These are phyloP conservation scores for Falco punctatus DNA, from an alignment of 2,113 vertebrate genomes.

Conservation along the genomic window DNA sequence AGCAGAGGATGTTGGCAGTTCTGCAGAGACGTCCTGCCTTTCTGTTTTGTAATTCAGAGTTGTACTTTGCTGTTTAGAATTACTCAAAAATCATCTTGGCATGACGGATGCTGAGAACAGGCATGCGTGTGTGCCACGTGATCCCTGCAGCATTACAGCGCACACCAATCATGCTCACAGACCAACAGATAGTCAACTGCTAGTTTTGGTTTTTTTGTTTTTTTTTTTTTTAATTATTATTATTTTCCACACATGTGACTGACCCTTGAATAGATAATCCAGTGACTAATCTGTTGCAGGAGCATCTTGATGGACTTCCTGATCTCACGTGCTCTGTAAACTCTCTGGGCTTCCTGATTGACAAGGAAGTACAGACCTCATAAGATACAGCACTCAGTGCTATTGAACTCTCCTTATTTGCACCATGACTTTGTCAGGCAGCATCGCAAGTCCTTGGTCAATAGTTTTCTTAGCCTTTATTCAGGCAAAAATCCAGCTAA, in stretches of 20 bases:
- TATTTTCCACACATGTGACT: slow-evolving; percentile 48
- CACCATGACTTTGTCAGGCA: neutral
- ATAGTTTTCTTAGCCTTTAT: slow-evolving; percentile 10
- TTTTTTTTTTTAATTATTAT: neutral
- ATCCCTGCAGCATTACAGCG: neutral
- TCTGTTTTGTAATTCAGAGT: slow-evolving; percentile 5
- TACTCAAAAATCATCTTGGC: neutral
- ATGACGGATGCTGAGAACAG: neutral
- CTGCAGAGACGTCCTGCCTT: neutral
- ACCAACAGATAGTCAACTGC: neutral
- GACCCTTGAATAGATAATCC: slow-evolving; percentile 47
- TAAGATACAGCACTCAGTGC: neutral
- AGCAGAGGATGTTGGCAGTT: slow-evolving; percentile 3
- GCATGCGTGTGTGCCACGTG: accelerated
- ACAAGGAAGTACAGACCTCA: neutral
- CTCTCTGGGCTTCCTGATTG: slow-evolving; percentile 5
- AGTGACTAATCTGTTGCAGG: slow-evolving; percentile 57
- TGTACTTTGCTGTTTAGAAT: neutral
- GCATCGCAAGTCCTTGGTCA: neutral
- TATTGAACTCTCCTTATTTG: neutral
- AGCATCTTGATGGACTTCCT: slow-evolving; percentile 56
- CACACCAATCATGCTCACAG: neutral
- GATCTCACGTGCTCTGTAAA: neutral
- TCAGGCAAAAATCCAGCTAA: neutral
- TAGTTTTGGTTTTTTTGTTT: neutral